These are phyloP conservation scores for Corvus moneduloides DNA, from an alignment of 2,113 vertebrate species.

Conservation along the genomic window DNA sequence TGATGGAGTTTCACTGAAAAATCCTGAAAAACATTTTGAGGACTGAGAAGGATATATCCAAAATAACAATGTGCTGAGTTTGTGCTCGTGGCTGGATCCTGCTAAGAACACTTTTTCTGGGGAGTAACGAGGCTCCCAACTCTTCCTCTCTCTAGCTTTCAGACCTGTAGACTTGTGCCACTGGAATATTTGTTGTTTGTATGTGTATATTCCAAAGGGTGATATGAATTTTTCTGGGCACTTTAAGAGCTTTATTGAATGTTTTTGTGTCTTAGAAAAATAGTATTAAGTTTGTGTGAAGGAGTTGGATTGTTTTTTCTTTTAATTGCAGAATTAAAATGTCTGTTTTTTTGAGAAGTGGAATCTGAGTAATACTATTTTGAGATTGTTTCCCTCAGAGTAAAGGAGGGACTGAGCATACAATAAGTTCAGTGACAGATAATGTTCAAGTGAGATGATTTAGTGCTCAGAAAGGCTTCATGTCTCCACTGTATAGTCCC, in stretches of 20 bases:
- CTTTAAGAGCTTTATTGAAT: constrained; percentile 16
- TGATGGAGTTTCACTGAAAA: neutral
- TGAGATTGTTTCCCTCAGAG: constrained; percentile 14
- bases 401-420: neutral
- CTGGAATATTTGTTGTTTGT: constrained; percentile 34
- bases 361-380: neutral
- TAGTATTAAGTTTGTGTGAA: neutral
- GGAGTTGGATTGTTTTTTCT: neutral
- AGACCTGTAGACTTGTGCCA: neutral
- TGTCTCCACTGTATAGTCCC: constrained; percentile 37
- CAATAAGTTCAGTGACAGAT: neutral
- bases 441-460: neutral
- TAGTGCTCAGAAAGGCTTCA: constrained; percentile 53
- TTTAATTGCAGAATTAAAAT: neutral
- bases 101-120: constrained; percentile 43
- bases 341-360: neutral
- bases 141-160: neutral
- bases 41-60: neutral
- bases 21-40: neutral
- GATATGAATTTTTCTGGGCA: constrained; percentile 51
- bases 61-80: neutral
- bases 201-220: constrained; percentile 34
- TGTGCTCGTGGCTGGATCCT: neutral
- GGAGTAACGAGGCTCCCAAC: neutral
- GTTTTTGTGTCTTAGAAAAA: constrained; percentile 25